phyloP scores from a whole-genome alignment of 2,888 invertebrate genomes.

The Aelia acuminata region DNA sequence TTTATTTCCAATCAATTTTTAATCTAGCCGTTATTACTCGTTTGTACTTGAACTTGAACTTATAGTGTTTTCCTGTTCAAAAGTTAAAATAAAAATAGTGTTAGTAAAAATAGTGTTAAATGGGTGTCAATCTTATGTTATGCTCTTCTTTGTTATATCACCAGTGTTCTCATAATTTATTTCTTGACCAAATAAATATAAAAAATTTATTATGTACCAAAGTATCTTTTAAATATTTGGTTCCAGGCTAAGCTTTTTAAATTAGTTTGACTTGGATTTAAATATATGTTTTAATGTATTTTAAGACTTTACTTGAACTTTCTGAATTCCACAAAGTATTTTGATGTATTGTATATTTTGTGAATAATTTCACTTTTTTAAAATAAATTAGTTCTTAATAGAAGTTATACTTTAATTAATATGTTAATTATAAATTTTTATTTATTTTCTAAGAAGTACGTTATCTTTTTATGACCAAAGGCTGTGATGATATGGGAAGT shows the following conservation, averaged over 20 bases:
- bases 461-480: slow-evolving; percentile 19
- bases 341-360: slow-evolving; percentile 38
- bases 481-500: slow-evolving; percentile 42
- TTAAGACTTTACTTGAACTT: not conserved
- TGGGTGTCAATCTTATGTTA: not conserved
- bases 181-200: not conserved
- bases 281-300: not conserved
- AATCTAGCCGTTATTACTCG: not conserved
- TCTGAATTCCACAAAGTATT: not conserved
- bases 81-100: not conserved
- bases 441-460: slow-evolving; percentile 21
- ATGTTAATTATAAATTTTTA: slow-evolving; percentile 18
- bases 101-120: not conserved
- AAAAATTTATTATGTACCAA: not conserved
- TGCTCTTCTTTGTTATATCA: not conserved
- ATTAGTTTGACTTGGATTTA: not conserved
- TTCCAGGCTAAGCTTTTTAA: not conserved
- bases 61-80: too few species aligned
- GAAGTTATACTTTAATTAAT: not conserved
- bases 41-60: too few species aligned
- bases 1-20: not conserved
- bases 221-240: not conserved
- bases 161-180: not conserved
- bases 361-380: slow-evolving; percentile 20
- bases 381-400: slow-evolving; percentile 6